Evolutionary conservation across 2,888 invertebrate genomes (phyloP).

Genomic region (Keiferia lycopersicella): DNA sequence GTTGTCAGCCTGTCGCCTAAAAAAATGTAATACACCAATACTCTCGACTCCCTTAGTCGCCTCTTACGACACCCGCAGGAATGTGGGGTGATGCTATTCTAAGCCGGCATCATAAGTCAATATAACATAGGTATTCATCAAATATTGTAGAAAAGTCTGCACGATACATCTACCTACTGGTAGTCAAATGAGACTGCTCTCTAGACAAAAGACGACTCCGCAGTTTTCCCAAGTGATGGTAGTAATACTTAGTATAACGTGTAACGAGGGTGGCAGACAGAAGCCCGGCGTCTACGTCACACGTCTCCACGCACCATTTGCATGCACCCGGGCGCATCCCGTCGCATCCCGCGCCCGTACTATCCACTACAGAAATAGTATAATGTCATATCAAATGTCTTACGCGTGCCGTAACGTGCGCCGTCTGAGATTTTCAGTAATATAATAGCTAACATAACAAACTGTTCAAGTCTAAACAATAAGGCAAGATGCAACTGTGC

Average conservation of each 20-base stretch:
- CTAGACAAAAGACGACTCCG: conserved; percentile 44
- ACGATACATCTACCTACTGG: no score
- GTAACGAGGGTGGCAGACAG: conserved; percentile 62
- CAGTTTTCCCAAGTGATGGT: conserved; percentile 40
- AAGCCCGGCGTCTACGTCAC: conserved; percentile 58
- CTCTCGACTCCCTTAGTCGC: no score
- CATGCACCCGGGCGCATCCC: conserved; percentile 70
- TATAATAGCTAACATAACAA: conserved; percentile 16
- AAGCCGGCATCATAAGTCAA: no score
- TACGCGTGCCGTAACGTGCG: conserved; percentile 48
- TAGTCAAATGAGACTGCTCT: no score
- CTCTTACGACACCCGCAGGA: no score
- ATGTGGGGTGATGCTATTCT: no score
- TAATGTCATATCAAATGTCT: conserved; percentile 75
- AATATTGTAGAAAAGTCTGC: no score
- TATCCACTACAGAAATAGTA: conserved; percentile 68
- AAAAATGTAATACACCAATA: no score
- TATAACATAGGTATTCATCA: no score
- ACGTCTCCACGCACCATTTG: conserved; percentile 78
- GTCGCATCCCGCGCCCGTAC: conserved; percentile 47
- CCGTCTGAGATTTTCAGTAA: neutral
- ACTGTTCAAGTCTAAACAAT: conserved; percentile 20
- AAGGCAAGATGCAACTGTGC: neutral
- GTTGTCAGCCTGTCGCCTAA: no score
- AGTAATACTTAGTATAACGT: conserved; percentile 47